Percentiles rank a stretch among this genome's conserved stretches.
These are phyloP conservation scores for Raphicerus campestris DNA, from an alignment of 2,113 vertebrate species.

Conservation along the genomic window DNA sequence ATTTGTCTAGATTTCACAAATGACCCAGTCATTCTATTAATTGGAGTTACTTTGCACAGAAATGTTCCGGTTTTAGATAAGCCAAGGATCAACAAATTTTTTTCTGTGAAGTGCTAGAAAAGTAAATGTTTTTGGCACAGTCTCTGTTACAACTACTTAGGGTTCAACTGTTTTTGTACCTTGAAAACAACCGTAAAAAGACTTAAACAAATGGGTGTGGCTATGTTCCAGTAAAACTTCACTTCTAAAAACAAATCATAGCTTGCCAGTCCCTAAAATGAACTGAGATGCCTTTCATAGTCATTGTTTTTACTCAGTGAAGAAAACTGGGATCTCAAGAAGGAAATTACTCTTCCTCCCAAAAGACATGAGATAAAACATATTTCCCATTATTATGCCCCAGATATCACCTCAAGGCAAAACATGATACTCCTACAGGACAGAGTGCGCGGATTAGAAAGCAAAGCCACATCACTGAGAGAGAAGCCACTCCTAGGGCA, in stretches of 20 bases:
- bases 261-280: background rate
- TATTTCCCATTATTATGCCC: background rate
- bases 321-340: background rate
- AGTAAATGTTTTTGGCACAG: background rate
- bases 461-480: background rate
- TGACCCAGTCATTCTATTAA: background rate
- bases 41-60: background rate
- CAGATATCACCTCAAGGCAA: background rate
- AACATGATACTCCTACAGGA: background rate
- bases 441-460: background rate
- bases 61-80: background rate
- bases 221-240: background rate
- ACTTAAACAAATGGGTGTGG: background rate
- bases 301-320: background rate
- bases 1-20: background rate
- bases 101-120: background rate
- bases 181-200: background rate
- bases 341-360: background rate
- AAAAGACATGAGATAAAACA: background rate
- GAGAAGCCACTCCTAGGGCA: background rate
- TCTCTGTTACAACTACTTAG: background rate
- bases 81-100: background rate
- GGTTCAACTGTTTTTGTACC: background rate
- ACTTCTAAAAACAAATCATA: background rate
- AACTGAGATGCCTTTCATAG: constrained; percentile 3